Evolutionary conservation across 2,888 invertebrate species (phyloP).

Genomic region (Sminthurides aquaticus): DNA sequence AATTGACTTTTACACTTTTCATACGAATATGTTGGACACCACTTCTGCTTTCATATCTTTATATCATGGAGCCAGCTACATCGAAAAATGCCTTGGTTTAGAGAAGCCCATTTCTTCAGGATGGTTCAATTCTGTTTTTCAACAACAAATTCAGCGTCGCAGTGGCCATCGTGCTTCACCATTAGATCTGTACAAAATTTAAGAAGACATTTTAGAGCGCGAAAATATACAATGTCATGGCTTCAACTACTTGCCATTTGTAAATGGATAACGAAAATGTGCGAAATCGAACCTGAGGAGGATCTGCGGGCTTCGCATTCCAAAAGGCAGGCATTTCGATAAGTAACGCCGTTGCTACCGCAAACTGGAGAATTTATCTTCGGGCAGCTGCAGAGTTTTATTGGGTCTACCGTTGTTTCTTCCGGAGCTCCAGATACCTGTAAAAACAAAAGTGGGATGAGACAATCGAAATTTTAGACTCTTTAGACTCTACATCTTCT

Average conservation of each 20-base stretch:
- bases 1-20: too few relatives aligned
- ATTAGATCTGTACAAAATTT: neutral
- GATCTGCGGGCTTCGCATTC: conserved; percentile 10
- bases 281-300: neutral
- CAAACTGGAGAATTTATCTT: conserved; percentile 7
- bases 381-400: neutral
- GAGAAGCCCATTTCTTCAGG: too few relatives aligned
- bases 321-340: conserved; percentile 10
- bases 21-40: too few relatives aligned
- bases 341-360: conserved; percentile 10
- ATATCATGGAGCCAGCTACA: too few relatives aligned
- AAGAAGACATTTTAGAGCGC: neutral
- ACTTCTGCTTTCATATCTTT: too few relatives aligned
- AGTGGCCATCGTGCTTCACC: neutral
- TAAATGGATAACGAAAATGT: neutral
- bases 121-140: neutral
- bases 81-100: too few relatives aligned
- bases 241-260: neutral
- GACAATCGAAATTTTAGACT: too few relatives aligned
- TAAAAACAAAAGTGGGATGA: neutral
- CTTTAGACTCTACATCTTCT: too few relatives aligned
- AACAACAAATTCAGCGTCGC: neutral
- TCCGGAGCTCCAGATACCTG: neutral
- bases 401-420: neutral
- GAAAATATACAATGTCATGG: neutral